phyloP scores from a whole-genome alignment of 2,797 vertebrate genomes.

The Heteromormyrus szaboi region DNA sequence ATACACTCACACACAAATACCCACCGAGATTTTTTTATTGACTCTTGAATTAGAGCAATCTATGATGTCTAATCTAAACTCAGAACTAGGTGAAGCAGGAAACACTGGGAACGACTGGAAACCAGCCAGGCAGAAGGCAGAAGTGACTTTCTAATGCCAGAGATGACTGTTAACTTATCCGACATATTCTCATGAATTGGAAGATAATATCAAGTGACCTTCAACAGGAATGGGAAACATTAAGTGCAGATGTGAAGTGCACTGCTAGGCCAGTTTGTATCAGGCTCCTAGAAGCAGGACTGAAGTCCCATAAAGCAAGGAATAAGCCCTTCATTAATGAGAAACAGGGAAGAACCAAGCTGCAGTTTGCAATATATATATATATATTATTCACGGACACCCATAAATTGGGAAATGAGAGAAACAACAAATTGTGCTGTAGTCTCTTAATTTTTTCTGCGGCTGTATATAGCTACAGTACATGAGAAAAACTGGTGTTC shows the following conservation, averaged over 20 bases:
- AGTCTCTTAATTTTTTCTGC: not conserved
- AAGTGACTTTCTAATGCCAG: not conserved
- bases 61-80: not conserved
- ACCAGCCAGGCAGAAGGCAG: not conserved
- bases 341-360: not conserved
- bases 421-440: not conserved
- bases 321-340: not conserved
- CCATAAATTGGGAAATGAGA: not conserved
- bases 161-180: not conserved
- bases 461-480: not conserved
- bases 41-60: not conserved
- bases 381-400: not conserved
- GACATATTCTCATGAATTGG: not conserved
- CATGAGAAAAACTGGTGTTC: not conserved
- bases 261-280: not conserved
- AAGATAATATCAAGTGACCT: not conserved
- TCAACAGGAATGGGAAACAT: not conserved
- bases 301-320: not conserved
- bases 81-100: not conserved
- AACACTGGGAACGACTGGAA: not conserved
- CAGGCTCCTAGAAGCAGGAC: not conserved
- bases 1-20: not conserved
- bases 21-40: not conserved
- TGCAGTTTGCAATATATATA: not conserved
- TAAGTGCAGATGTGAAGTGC: not conserved